A percentile compares a stretch with the other conserved stretches of the same genome.
These are phyloP conservation scores for Tryphoninae sp. DNA, from an alignment of 2,888 invertebrate species.

Conservation along the genomic window DNA sequence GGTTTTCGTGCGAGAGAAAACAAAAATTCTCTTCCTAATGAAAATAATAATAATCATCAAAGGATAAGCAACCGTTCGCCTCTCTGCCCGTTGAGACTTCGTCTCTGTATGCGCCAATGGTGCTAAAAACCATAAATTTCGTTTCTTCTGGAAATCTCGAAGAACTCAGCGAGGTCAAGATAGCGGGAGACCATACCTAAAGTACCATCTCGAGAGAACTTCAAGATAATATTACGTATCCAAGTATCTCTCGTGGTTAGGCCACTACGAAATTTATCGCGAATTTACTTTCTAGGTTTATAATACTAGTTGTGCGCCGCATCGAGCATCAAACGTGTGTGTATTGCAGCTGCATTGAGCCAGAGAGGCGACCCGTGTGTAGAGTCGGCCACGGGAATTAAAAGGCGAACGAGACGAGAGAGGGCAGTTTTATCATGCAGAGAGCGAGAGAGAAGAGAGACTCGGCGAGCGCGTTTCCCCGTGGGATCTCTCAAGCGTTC, in stretches of 20 bases:
- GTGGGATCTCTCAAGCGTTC: conserved; percentile 45
- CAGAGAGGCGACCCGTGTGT: conserved; percentile 17
- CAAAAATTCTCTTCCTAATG: background rate
- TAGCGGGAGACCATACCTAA: conserved; percentile 32
- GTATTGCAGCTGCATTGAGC: conserved; percentile 19
- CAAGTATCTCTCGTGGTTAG: conserved; percentile 9
- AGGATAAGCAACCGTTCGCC: conserved; percentile 35
- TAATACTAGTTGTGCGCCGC: conserved; percentile 33
- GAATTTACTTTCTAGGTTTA: conserved; percentile 49
- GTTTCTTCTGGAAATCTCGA: conserved; percentile 13
- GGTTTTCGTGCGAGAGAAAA: background rate
- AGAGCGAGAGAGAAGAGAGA: conserved; percentile 23
- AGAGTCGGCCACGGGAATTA: conserved; percentile 51
- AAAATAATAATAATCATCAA: conserved; percentile 12
- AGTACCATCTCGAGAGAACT: conserved; percentile 25
- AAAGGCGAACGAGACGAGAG: conserved; percentile 50
- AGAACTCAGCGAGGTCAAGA: conserved; percentile 21
- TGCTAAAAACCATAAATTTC: conserved; percentile 17
- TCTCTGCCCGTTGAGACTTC: background rate
- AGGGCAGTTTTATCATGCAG: conserved; percentile 46
- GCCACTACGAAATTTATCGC: conserved; percentile 39
- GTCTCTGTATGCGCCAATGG: background rate
- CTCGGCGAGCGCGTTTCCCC: conserved; percentile 49
- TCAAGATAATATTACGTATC: conserved; percentile 43
- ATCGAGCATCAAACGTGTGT: conserved; percentile 22